Base-by-base conservation (phyloP, 2,888 invertebrate species). In the Noctuana brunneofusca region DNA sequence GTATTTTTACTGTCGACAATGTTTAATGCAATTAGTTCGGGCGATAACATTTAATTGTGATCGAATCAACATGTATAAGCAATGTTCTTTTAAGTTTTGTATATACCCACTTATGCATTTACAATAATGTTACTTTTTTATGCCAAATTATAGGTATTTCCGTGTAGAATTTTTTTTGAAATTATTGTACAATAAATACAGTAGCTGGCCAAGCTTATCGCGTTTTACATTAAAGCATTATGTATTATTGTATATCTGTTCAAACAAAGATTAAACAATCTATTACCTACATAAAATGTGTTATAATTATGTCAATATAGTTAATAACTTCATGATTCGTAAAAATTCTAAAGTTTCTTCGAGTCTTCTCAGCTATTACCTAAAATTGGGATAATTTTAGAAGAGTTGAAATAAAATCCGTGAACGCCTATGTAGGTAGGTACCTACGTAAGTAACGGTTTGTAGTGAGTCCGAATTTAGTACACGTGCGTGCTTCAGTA, bases 371-470 rank as follows among this genome's bases (percentile, higher is more conserved):
- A 27, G 27, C 8, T 8, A 27, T 27, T 27, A 8, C 8, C 8
- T 2, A 27, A 35, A n/a, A 11, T 35, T 35, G n/a, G n/a, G n/a
- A n/a, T n/a, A 35, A 35, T 16, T 16, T 16, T 16, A 41, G 16
- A 41, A 16, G 16, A 41, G 41, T 8, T 11, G 5, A 30, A 30
- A 30, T 30, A 8, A 18, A 18, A 68, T 22, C 48, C 32, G 6
- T 14, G 32, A 14, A 57, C 14, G 20, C 68, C 68, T 70, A 67
- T 66, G 67, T 52, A 38, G 59, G 71, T 66, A n/a, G n/a, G 66
- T 67, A 68, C 58, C n/a, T n/a, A n/a, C n/a, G n/a, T n/a, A 63
- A 63, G 63, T 72, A 73, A 74, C 72, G 70, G 73, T 71, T 68
- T 65, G 57, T 52, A 60, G 52, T 58, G 59, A 65, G 68, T 68